Evolutionary conservation across 2,113 vertebrate species (phyloP).

Genomic region (Bothrops jararaca): DNA sequence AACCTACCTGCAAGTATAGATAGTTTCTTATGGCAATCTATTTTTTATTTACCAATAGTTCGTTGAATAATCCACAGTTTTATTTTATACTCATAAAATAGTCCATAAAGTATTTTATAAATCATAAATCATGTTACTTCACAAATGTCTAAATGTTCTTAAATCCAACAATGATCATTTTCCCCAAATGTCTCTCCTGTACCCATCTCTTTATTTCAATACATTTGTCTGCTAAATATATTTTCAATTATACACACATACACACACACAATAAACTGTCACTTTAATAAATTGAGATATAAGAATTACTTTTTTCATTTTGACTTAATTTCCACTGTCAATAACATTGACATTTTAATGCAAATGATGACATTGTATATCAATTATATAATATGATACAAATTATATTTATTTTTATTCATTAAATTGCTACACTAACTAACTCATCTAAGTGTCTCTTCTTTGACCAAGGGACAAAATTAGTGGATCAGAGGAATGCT

Average conservation of each 20-base stretch:
- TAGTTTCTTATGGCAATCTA: background rate
- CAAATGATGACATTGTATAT: background rate
- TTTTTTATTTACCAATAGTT: background rate
- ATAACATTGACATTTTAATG: background rate
- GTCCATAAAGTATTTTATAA: background rate
- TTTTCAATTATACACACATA: no score
- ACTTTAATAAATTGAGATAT: background rate
- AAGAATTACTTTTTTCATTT: background rate
- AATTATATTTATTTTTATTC: background rate
- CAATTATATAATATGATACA: background rate
- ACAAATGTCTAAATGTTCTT: background rate
- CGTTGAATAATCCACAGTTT: background rate
- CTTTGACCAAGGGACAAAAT: no score
- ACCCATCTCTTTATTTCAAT: background rate
- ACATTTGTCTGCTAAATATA: background rate
- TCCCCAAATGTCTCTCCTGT: background rate
- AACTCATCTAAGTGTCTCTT: background rate
- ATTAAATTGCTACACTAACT: background rate
- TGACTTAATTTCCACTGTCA: background rate
- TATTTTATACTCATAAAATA: background rate
- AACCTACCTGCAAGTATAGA: background rate
- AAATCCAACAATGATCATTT: background rate
- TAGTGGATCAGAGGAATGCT: no score
- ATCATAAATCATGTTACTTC: background rate
- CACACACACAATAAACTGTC: background rate